Evolutionary conservation across 2,888 invertebrate genomes (phyloP).

Genomic region (Dermolepida albohirtum): DNA sequence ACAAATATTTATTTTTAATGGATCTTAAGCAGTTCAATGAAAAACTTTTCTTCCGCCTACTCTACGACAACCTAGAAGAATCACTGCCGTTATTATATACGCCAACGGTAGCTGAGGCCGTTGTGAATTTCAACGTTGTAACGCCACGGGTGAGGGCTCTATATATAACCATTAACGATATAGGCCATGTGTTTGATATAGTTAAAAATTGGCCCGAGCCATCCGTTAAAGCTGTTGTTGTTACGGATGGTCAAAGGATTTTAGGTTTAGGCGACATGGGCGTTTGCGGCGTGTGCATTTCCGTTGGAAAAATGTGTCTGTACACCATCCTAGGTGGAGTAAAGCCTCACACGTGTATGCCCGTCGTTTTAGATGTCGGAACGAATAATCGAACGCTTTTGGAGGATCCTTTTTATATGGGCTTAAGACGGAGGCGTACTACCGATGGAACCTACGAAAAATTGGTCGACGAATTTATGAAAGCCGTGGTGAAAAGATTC

Average conservation of each 20-base stretch:
- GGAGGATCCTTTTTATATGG: conserved; percentile 95
- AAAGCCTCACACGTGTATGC: conserved; percentile 94
- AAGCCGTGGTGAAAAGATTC: conserved; percentile 84
- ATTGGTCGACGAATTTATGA: conserved; percentile 97
- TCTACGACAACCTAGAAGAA: conserved; percentile 87
- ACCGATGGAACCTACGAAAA: conserved; percentile 90
- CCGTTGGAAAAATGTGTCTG: conserved; percentile 94
- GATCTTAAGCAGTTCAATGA: conserved; percentile 93
- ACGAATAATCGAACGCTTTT: conserved; percentile 88
- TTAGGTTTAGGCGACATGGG: conserved; percentile 97
- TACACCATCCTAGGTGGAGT: conserved; percentile 97
- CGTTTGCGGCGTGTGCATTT: conserved; percentile 98
- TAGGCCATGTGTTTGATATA: conserved; percentile 93
- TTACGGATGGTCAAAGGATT: conserved; percentile 98
- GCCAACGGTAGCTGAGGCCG: conserved; percentile 96
- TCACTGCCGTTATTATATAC: conserved; percentile 99
- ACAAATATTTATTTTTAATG: conserved; percentile 95
- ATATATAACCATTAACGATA: conserved; percentile 96
- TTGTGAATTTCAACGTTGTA: conserved; percentile 95
- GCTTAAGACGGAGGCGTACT: conserved; percentile 85
- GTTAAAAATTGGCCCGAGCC: conserved; percentile 93
- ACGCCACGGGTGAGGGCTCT: conserved; percentile 92
- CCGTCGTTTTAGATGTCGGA: conserved; percentile 94
- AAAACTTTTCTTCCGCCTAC: conserved; percentile 91
- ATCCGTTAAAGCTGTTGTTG: conserved; percentile 89